Evolutionary conservation across 2,888 invertebrate species (phyloP).

Genomic region (Atethmia centrago): DNA sequence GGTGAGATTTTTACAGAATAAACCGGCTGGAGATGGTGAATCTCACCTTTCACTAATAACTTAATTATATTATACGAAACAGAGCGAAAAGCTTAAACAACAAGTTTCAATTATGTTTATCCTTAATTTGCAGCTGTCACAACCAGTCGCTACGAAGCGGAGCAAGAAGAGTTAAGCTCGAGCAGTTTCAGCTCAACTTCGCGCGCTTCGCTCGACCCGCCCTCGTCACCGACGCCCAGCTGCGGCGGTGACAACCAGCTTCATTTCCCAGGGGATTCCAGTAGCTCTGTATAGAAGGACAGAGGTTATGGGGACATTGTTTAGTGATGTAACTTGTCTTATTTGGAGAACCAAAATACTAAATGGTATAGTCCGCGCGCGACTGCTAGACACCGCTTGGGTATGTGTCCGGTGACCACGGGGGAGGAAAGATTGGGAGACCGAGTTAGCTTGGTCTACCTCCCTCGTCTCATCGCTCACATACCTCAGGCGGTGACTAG

Average conservation of each 20-base stretch:
- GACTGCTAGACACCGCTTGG: no score
- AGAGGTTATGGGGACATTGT: background rate
- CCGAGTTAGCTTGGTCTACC: no score
- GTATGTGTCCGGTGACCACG: no score
- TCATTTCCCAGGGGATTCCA: conserved; percentile 95
- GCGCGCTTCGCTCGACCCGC: conserved; percentile 93
- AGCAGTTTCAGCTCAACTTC: conserved; percentile 96
- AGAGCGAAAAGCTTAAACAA: no score
- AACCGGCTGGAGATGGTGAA: no score
- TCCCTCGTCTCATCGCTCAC: no score
- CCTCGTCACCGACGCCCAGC: conserved; percentile 94
- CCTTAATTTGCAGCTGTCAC: conserved; percentile 73
- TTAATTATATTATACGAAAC: no score
- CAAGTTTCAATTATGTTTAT: conserved; percentile 10
- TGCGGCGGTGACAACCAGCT: conserved; percentile 94
- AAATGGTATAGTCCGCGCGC: no score
- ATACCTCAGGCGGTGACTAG: no score
- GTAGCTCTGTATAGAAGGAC: conserved; percentile 90
- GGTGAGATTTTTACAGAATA: no score
- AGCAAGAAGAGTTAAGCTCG: conserved; percentile 95
- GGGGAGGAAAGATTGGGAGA: no score
- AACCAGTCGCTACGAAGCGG: conserved; percentile 91
- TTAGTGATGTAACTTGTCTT: conserved; percentile 24
- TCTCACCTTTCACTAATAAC: no score
- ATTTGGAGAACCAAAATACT: background rate